Percentiles rank a stretch among this genome's conserved stretches.
These are phyloP conservation scores for Chamaea fasciata DNA, from an alignment of 2,113 vertebrate genomes.

Conservation along the genomic window DNA sequence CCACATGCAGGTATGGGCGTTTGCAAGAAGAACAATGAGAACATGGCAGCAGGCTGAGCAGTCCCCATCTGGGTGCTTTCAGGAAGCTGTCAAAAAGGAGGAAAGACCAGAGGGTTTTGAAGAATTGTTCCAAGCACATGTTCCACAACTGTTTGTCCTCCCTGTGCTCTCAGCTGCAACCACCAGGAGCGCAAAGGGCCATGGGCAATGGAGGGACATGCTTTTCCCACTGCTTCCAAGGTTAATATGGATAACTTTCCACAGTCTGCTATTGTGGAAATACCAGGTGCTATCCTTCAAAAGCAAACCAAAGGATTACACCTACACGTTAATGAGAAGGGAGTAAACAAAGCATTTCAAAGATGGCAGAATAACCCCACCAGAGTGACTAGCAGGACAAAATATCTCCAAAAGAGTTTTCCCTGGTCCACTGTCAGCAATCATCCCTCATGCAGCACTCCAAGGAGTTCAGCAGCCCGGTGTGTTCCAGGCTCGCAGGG, in stretches of 20 bases:
- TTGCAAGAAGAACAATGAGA: background rate
- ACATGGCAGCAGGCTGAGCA: background rate
- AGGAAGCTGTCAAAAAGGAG: conserved; percentile 10
- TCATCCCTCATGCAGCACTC: background rate
- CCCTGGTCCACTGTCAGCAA: background rate
- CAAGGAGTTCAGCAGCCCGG: background rate
- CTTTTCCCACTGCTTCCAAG: background rate
- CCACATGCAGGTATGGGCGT: background rate
- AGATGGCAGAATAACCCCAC: background rate
- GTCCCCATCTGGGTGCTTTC: background rate
- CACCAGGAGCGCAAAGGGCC: background rate
- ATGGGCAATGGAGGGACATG: background rate
- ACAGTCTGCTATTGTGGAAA: background rate
- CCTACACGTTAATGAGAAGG: background rate
- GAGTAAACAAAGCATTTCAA: background rate
- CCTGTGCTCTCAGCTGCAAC: background rate
- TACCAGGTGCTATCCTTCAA: background rate
- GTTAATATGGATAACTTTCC: background rate
- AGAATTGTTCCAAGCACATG: background rate
- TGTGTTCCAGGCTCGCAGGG: fast-evolving
- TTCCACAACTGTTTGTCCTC: background rate
- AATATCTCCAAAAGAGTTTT: background rate
- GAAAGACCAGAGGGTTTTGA: background rate
- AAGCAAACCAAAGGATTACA: background rate
- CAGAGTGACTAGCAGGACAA: background rate